These are phyloP conservation scores for Eristalis intricaria DNA, from an alignment of 2,888 invertebrate species.

Conservation along the genomic window DNA sequence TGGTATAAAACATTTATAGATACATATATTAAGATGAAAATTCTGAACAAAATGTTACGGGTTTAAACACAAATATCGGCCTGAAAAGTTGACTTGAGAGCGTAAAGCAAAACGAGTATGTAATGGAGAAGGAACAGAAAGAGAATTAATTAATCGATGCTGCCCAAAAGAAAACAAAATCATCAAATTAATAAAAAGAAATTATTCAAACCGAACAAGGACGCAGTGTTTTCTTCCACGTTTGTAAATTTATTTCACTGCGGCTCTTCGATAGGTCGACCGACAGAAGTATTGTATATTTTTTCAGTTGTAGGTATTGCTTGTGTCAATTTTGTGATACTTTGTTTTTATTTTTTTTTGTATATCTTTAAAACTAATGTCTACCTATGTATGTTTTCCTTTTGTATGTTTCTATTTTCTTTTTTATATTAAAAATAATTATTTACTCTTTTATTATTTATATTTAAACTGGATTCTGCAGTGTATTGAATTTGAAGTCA, in stretches of 20 bases:
- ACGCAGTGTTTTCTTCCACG: conserved; percentile 3
- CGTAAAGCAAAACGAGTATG: conserved; percentile 1
- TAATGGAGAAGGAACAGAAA: neutral
- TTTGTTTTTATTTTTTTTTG: conserved; percentile 14
- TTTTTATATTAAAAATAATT: conserved; percentile 58
- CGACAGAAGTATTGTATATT: conserved; percentile 30
- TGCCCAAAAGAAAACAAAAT: conserved; percentile 52
- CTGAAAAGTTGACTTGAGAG: neutral
- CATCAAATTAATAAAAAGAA: conserved; percentile 55
- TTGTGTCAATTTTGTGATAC: conserved; percentile 57
- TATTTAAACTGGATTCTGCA: conserved; percentile 72
- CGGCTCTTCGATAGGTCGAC: neutral
- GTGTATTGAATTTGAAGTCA: conserved; percentile 75
- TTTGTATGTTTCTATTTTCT: conserved; percentile 40
- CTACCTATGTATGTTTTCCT: conserved; percentile 28
- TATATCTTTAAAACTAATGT: conserved; percentile 21
- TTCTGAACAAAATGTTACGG: conserved; percentile 26
- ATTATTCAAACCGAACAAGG: conserved; percentile 58
- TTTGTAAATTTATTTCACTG: conserved; percentile 10
- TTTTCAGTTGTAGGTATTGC: conserved; percentile 44
- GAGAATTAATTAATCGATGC: conserved; percentile 21
- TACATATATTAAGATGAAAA: conserved; percentile 22
- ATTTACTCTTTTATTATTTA: conserved; percentile 40
- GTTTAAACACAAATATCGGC: neutral
- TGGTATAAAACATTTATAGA: conserved; percentile 49